Percentiles rank a stretch among this genome's conserved stretches.
These are phyloP conservation scores for Carterocephalus palaemon DNA, from an alignment of 2,888 invertebrate genomes.

Conservation along the genomic window DNA sequence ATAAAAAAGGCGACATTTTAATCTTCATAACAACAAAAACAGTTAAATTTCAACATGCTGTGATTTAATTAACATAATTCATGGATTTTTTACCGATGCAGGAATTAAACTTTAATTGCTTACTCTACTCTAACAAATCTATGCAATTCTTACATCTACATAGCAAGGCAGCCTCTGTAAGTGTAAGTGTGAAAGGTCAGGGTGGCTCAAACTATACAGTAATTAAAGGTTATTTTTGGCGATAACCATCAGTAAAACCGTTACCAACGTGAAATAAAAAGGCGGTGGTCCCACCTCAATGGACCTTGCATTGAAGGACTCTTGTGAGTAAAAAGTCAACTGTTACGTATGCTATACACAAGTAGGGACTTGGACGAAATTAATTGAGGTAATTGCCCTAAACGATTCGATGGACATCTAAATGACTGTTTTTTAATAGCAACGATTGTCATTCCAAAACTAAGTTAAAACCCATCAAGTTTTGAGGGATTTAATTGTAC, in stretches of 20 bases:
- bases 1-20: no score
- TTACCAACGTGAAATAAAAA: conserved; percentile 73
- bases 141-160: conserved; percentile 47
- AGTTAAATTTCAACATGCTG: no score
- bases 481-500: no score
- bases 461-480: no score
- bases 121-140: conserved; percentile 36
- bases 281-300: conserved; percentile 55
- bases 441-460: no score
- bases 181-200: conserved; percentile 72
- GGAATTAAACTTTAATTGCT: conserved; percentile 16
- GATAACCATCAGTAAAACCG: conserved; percentile 77
- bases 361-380: conserved; percentile 1
- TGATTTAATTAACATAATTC: no score
- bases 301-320: conserved; percentile 62
- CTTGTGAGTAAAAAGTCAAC: conserved; percentile 59
- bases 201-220: conserved; percentile 73
- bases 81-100: no score
- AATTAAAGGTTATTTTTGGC: conserved; percentile 79
- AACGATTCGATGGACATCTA: conserved; percentile 26
- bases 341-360: conserved; percentile 41
- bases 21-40: no score
- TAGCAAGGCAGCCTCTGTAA: conserved; percentile 48
- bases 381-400: conserved; percentile 32
- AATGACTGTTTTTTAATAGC: neutral